Evolutionary conservation across 1,140 invertebrate species (phyloP).

Genomic region (Rhizoglyphus robini): DNA sequence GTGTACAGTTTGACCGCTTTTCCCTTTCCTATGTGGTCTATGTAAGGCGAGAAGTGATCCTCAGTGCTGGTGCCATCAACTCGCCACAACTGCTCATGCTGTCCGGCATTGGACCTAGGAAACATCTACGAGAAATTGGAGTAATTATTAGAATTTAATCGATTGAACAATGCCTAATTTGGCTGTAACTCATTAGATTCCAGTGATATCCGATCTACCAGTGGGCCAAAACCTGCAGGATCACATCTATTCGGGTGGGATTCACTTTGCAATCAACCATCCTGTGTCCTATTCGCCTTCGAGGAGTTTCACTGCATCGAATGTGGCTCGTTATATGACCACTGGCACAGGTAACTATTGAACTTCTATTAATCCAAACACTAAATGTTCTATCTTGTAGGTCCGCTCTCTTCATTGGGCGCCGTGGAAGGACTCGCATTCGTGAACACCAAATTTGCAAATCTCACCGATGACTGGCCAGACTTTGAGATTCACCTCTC

Average conservation of each 20-base stretch:
- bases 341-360: constrained; percentile 47
- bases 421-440: constrained; percentile 80
- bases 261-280: constrained; percentile 21
- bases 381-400: constrained; percentile 42
- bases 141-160: not conserved
- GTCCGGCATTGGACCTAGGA: constrained; percentile 68
- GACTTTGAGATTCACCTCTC: constrained; percentile 85
- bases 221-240: constrained; percentile 36
- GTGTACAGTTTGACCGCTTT: constrained; percentile 63
- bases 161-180: constrained; percentile 38
- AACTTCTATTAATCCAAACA: not conserved
- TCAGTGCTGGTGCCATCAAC: constrained; percentile 72
- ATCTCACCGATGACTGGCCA: constrained; percentile 64
- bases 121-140: constrained; percentile 54
- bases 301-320: constrained; percentile 57
- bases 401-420: constrained; percentile 71
- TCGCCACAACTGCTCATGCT: constrained; percentile 81
- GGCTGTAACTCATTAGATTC: constrained; percentile 37
- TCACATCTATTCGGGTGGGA: constrained; percentile 23
- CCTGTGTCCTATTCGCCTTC: constrained; percentile 51
- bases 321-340: constrained; percentile 22
- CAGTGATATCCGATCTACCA: constrained; percentile 33
- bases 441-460: constrained; percentile 69
- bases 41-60: constrained; percentile 66
- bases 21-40: constrained; percentile 51